Conservation (phyloP, 1,140 invertebrate species). For the Chlorops oryzae region DNA sequence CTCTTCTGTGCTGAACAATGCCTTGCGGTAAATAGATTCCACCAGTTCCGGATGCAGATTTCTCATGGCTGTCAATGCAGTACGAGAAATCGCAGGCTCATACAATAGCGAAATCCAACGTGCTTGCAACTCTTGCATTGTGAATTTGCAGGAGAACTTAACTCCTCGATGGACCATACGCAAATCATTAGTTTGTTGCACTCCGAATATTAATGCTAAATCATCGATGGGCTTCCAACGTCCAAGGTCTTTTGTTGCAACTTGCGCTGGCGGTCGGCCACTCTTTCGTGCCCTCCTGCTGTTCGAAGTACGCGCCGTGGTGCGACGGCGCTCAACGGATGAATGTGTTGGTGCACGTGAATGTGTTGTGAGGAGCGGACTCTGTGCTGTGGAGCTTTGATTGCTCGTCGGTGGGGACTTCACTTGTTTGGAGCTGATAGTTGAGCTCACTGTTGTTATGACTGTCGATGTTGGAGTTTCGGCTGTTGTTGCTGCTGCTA, state of each 20-base stretch:
- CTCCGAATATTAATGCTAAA: constrained; percentile 84
- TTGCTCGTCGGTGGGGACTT: not conserved
- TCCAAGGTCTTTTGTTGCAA: constrained; percentile 78
- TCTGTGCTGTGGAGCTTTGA: not conserved
- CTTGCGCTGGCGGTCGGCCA: constrained; percentile 57
- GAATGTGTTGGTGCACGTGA: not conserved
- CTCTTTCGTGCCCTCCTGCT: constrained; percentile 52
- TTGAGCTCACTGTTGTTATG: constrained; percentile 36
- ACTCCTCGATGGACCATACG: constrained; percentile 82
- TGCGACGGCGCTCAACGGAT: constrained; percentile 13
- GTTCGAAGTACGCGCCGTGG: constrained; percentile 27
- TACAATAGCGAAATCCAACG: constrained; percentile 94
- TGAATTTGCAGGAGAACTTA: constrained; percentile 95
- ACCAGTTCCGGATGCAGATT: constrained; percentile 89
- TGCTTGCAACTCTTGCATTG: constrained; percentile 87
- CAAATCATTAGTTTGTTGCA: constrained; percentile 88
- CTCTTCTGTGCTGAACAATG: constrained; percentile 83
- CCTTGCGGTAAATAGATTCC: constrained; percentile 77
- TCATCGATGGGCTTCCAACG: constrained; percentile 97
- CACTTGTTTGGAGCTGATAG: constrained; percentile 18
- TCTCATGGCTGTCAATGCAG: constrained; percentile 86
- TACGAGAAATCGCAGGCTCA: constrained; percentile 77
- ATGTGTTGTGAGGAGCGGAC: too few relatives aligned
- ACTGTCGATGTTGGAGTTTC: constrained; percentile 28
- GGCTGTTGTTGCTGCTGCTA: constrained; percentile 27